Percentiles rank a stretch among this genome's conserved stretches.
These are phyloP conservation scores for Melanophora roralis DNA, from an alignment of 2,888 invertebrate genomes.

Conservation along the genomic window DNA sequence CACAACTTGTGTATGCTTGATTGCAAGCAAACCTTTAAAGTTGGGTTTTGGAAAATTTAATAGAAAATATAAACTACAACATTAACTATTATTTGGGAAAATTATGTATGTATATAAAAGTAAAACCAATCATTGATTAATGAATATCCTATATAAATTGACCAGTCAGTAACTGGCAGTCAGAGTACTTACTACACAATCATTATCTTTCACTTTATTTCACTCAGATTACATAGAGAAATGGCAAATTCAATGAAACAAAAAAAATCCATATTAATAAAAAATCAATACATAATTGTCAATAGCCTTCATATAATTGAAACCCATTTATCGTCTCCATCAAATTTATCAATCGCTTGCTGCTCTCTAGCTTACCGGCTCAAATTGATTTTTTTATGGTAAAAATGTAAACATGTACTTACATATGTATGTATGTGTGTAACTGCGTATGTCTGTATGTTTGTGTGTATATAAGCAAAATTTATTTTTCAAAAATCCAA, in stretches of 20 bases:
- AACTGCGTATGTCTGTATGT: too few species aligned
- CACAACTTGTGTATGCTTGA: not conserved
- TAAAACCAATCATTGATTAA: conserved; percentile 31
- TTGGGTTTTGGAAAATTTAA: conserved; percentile 32
- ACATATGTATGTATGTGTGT: too few species aligned
- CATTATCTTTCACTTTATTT: conserved; percentile 56
- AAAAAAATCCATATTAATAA: conserved; percentile 20
- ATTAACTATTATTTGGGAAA: not conserved
- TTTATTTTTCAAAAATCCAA: too few species aligned
- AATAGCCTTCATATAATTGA: conserved; percentile 26
- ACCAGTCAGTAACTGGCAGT: conserved; percentile 42
- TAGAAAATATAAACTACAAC: conserved; percentile 28
- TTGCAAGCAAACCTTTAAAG: not conserved
- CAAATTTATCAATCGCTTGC: not conserved
- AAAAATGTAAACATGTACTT: too few species aligned
- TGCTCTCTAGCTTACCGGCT: not conserved
- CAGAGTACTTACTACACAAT: conserved; percentile 27
- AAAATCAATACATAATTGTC: conserved; percentile 49
- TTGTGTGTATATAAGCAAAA: too few species aligned
- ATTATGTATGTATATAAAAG: not conserved
- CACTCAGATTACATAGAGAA: not conserved
- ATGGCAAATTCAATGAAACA: not conserved
- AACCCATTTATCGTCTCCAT: conserved; percentile 2
- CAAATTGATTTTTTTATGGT: conserved; percentile 1
- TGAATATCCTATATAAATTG: conserved; percentile 22